A percentile compares a stretch with the other conserved stretches of the same genome.
Evolutionary conservation across 2,113 vertebrate genomes (phyloP).

Genomic region (Limanda limanda): DNA sequence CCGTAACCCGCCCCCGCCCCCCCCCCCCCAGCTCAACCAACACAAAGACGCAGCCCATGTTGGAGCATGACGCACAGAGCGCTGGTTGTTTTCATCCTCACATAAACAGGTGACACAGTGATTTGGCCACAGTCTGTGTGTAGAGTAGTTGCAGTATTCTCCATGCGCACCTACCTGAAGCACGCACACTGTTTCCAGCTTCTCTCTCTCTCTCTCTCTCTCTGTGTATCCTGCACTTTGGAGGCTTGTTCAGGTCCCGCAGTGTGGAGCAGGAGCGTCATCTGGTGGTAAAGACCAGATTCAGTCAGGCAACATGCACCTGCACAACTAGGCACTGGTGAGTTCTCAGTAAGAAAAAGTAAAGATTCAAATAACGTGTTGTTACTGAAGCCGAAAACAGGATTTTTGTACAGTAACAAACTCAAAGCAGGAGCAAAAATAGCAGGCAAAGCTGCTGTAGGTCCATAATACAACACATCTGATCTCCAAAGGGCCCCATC

Average conservation of each 20-base stretch:
- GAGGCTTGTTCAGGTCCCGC: not conserved
- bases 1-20: not conserved
- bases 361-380: not conserved
- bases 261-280: slow-evolving; percentile 69
- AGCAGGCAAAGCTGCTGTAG: not conserved
- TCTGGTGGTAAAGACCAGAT: slow-evolving; percentile 58
- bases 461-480: not conserved
- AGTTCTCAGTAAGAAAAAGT: not conserved
- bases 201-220: not conserved
- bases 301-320: not conserved
- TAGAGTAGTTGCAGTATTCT: not conserved
- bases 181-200: not conserved
- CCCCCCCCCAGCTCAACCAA: not conserved
- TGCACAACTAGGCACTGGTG: not conserved
- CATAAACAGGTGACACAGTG: not conserved
- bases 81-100: not conserved
- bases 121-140: not conserved
- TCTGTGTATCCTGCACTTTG: slow-evolving; percentile 5
- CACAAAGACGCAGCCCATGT: not conserved
- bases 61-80: not conserved
- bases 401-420: not conserved
- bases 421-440: not conserved
- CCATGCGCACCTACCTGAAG: not conserved
- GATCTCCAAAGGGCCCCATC: slow-evolving; percentile 38
- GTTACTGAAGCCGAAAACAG: not conserved